These are phyloP conservation scores for Unio pictorum DNA, from an alignment of 2,888 invertebrate species.

Conservation along the genomic window DNA sequence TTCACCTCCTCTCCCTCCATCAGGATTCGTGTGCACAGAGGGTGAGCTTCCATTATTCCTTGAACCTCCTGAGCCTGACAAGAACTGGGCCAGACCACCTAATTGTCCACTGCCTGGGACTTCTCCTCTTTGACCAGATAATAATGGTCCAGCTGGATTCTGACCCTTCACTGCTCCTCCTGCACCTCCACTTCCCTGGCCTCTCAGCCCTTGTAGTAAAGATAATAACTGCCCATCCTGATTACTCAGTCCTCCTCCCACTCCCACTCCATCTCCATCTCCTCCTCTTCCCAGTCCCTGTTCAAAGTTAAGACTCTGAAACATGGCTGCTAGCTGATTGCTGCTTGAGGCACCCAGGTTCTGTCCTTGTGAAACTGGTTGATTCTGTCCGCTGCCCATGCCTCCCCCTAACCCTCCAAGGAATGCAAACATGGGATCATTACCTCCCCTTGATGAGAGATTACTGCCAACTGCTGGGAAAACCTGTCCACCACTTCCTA, in stretches of 20 bases:
- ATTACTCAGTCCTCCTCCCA: neutral
- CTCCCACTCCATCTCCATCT: neutral
- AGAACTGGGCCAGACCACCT: too few species aligned
- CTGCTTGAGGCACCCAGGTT: neutral
- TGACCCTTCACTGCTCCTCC: too few species aligned
- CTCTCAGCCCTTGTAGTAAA: too few species aligned
- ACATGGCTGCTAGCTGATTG: neutral
- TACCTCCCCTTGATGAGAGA: neutral
- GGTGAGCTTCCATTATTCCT: too few species aligned
- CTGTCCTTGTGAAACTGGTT: neutral
- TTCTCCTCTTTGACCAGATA: too few species aligned
- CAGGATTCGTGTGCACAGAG: neutral
- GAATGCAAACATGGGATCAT: conserved; percentile 6
- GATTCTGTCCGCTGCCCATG: neutral
- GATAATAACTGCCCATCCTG: too few species aligned
- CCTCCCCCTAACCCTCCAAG: conserved; percentile 1
- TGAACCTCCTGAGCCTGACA: too few species aligned
- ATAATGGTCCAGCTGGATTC: too few species aligned
- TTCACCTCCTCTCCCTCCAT: conserved; percentile 3
- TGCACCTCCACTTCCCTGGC: too few species aligned
- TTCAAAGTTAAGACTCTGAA: conserved; percentile 3
- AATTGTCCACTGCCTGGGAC: too few species aligned
- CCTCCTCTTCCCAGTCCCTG: conserved; percentile 2
- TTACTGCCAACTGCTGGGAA: too few species aligned
- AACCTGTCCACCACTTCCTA: too few species aligned